These are phyloP conservation scores for Oncorhynchus nerka DNA, from an alignment of 2,113 vertebrate species.

Conservation along the genomic window DNA sequence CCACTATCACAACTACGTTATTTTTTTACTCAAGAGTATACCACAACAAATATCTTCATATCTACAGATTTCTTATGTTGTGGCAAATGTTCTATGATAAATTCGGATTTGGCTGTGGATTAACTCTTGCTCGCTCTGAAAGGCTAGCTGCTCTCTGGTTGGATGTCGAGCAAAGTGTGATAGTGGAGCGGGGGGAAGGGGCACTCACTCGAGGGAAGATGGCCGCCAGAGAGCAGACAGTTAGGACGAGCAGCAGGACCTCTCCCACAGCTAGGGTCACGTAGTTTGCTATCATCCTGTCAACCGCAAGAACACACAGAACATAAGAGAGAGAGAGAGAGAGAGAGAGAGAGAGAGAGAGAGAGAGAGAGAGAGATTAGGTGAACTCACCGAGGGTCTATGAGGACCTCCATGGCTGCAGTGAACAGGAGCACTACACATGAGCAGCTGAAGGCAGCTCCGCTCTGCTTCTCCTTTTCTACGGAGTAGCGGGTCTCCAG, in stretches of 20 bases:
- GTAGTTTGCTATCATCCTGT: slow-evolving; percentile 89
- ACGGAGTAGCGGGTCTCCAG: slow-evolving; percentile 91
- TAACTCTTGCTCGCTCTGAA: too few relatives aligned
- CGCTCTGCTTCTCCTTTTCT: slow-evolving; percentile 96
- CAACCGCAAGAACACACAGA: slow-evolving; percentile 4
- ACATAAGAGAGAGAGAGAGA: background rate
- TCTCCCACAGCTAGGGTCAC: slow-evolving; percentile 89
- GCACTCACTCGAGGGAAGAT: slow-evolving; percentile 90
- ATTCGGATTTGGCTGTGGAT: too few relatives aligned
- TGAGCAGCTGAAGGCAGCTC: slow-evolving; percentile 92
- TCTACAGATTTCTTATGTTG: too few relatives aligned
- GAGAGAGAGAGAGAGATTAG: background rate
- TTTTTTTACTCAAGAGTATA: too few relatives aligned
- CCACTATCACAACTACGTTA: too few relatives aligned
- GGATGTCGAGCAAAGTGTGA: too few relatives aligned
- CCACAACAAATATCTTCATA: too few relatives aligned
- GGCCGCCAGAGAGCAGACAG: slow-evolving; percentile 89
- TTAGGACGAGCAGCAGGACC: slow-evolving; percentile 84
- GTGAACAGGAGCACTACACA: slow-evolving; percentile 90
- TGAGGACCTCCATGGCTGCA: slow-evolving; percentile 80
- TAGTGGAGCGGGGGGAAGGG: too few relatives aligned
- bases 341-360: background rate
- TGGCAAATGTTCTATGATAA: too few relatives aligned
- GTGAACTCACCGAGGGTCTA: slow-evolving; percentile 83
- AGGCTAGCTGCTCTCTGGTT: too few relatives aligned